Base-by-base conservation (phyloP, 2,113 vertebrate genomes). In the Atrichornis clamosus region DNA sequence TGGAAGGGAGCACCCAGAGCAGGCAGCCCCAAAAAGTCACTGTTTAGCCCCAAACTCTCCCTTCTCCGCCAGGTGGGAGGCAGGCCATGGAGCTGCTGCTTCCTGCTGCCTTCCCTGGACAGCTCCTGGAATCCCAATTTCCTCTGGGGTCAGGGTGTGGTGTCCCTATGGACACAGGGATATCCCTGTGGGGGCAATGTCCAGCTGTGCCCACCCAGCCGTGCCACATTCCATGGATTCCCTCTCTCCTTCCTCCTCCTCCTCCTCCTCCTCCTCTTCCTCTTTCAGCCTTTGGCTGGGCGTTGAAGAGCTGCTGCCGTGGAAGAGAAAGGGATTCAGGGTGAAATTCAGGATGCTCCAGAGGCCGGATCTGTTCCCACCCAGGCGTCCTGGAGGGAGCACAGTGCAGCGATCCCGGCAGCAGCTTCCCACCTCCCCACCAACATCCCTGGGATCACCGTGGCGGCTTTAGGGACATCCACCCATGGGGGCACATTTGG, bases 211-310 rank as follows among this genome's bases (percentile, higher is more conserved):
- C 69, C 83, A 18, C 11, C 53, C 59, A 20, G 42, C n/a, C 1
- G 0, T 27, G 55, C 53, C 32, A 7, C 7, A 1, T 3, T 21
- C 32, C 0, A 0, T 3, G 26, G 69, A 11, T 35, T 42, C 59
- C 69, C 37, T 30, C 59, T 49, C 52, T 59, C 23, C 35, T 53
- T 27, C 55, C 30, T 65, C 76, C 32, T 68, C 52, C 44, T 69
- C 80, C 49, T 74, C 84, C 70, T 39, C 55, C 30, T 27, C 55
- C 30, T 65, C 76, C 32, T 68, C 52, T 39, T 69, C 80, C 49
- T 74, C 62, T 64, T 56, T 41, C 55, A 63, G 55, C 63, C 23
- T 42, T 33, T 21, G 6, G 16, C 10, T 2, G 55, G 18, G 15
- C 6, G 46, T 1, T 30, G 26, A 56, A 64, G 55, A 56, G 41